A percentile compares a stretch with the other conserved stretches of the same genome.
phyloP scores from a whole-genome alignment of 2,797 vertebrate species.

The Catharus ustulatus region DNA sequence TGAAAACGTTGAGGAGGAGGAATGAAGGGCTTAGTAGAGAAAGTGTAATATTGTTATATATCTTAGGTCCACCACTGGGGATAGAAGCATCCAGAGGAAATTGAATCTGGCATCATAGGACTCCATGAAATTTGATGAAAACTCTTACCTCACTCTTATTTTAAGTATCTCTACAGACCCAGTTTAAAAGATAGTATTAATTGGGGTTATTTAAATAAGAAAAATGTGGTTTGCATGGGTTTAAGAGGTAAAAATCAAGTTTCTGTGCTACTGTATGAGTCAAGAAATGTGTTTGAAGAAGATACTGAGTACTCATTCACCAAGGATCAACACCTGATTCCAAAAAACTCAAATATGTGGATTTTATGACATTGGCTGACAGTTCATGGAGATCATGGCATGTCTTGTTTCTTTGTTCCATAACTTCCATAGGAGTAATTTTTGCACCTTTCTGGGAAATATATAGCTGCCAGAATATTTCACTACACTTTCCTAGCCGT shows the following conservation, averaged over 20 bases:
- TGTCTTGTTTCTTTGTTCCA: background rate
- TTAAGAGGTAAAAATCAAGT: background rate
- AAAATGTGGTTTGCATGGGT: background rate
- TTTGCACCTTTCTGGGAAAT: background rate
- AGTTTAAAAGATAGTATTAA: background rate
- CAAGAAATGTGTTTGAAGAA: background rate
- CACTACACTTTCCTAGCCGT: constrained; percentile 1
- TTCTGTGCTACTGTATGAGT: background rate
- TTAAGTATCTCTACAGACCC: background rate
- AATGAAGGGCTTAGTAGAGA: background rate
- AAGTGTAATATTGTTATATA: background rate
- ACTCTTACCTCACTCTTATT: background rate
- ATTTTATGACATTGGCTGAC: background rate
- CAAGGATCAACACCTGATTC: background rate
- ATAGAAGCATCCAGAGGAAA: background rate
- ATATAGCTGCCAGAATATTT: constrained; percentile 16
- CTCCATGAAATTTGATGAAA: background rate
- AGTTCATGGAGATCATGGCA: background rate
- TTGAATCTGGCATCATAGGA: background rate
- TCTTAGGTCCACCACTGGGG: background rate
- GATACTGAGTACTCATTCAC: background rate
- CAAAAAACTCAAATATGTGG: background rate
- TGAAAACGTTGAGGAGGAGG: background rate
- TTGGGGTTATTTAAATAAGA: background rate
- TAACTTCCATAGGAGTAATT: background rate